Evolutionary conservation across 2,888 invertebrate genomes (phyloP).

Genomic region (Bellardia pandia): DNA sequence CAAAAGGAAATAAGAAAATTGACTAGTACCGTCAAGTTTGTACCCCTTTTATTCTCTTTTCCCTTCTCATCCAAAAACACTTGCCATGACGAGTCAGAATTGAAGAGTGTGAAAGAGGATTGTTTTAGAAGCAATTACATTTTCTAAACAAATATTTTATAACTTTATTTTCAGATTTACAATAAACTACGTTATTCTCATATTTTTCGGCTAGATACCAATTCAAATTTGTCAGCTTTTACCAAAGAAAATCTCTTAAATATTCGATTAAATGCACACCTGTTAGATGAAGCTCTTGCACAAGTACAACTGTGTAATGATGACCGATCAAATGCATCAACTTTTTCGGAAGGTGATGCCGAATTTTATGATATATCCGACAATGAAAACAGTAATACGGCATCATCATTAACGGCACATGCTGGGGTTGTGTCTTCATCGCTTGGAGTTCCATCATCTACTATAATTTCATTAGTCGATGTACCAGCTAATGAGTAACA

Average conservation of each 20-base stretch:
- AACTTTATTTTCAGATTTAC: conserved; percentile 43
- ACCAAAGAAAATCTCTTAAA: conserved; percentile 46
- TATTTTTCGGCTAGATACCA: not conserved
- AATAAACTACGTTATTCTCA: conserved; percentile 38
- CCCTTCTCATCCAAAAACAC: no score
- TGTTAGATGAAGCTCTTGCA: conserved; percentile 43
- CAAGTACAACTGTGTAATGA: conserved; percentile 11
- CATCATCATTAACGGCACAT: not conserved
- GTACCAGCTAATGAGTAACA: no score
- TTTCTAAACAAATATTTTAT: not conserved
- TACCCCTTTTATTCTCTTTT: no score
- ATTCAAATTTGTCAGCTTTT: conserved; percentile 16
- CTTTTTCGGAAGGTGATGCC: not conserved
- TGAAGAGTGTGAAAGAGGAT: not conserved
- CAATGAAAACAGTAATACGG: conserved; percentile 10
- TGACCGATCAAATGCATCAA: not conserved
- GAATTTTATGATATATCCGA: not conserved
- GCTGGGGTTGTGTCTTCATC: not conserved
- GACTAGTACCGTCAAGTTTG: no score
- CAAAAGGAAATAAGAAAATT: no score
- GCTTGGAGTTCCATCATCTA: not conserved
- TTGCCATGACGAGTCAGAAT: no score
- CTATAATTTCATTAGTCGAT: no score
- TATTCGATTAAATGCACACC: conserved; percentile 38
- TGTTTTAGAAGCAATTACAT: not conserved